phyloP scores from a whole-genome alignment of 2,888 invertebrate genomes.

The Cetonia aurata region DNA sequence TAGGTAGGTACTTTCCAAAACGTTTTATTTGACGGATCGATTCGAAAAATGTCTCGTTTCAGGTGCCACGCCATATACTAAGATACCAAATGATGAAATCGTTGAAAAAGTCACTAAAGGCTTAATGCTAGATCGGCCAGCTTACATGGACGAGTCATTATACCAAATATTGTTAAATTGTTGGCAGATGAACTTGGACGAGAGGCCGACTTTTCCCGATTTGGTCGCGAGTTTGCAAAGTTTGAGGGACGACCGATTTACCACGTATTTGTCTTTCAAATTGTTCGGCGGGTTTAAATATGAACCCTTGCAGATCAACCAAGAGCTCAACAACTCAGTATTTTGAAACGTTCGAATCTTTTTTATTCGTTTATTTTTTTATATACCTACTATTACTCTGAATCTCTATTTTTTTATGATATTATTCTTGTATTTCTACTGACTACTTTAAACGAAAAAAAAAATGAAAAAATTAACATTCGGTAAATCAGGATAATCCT shows the following conservation, averaged over 20 bases:
- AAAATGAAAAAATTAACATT: no score
- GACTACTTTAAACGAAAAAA: no score
- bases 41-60: constrained; percentile 12
- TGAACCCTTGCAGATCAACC: constrained; percentile 63
- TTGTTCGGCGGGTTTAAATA: constrained; percentile 62
- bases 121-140: constrained; percentile 79
- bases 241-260: constrained; percentile 55
- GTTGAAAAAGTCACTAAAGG: constrained; percentile 78
- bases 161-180: constrained; percentile 87
- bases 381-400: background rate
- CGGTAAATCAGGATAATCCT: no score
- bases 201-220: constrained; percentile 79
- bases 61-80: constrained; percentile 83
- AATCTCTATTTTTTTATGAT: background rate
- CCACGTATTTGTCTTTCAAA: constrained; percentile 58
- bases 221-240: constrained; percentile 61
- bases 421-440: background rate
- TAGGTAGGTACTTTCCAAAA: constrained; percentile 68
- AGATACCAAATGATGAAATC: constrained; percentile 76
- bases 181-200: constrained; percentile 86
- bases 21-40: background rate
- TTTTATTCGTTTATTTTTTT: background rate
- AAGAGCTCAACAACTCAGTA: constrained; percentile 57
- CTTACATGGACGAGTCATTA: constrained; percentile 81
- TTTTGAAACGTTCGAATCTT: constrained; percentile 13